Conservation (phyloP, 2,888 invertebrate genomes). For the Temnothorax ravouxi region DNA sequence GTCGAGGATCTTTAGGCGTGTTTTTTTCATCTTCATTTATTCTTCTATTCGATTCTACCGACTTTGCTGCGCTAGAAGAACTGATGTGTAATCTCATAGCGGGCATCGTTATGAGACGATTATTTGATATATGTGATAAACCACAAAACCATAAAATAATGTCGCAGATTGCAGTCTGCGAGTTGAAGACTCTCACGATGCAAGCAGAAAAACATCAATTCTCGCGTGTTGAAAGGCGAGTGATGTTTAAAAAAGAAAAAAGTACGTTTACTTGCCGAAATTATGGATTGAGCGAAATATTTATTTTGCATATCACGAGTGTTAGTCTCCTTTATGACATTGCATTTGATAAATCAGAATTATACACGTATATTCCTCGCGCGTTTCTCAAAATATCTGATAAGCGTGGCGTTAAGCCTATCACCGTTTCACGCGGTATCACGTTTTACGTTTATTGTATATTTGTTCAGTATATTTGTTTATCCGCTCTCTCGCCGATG, state of each 20-base stretch:
- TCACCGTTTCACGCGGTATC: not conserved
- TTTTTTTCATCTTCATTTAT: conserved; percentile 24
- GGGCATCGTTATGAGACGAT: not conserved
- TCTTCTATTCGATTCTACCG: conserved; percentile 38
- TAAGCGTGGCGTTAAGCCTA: conserved; percentile 19
- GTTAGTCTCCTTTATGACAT: conserved; percentile 13
- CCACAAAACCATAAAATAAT: not conserved
- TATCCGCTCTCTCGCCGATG: not conserved
- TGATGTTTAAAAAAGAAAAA: not conserved
- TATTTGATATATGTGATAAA: not conserved
- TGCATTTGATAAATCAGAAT: conserved; percentile 32
- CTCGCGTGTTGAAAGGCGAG: not conserved
- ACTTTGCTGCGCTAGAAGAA: not conserved
- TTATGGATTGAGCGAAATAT: not conserved
- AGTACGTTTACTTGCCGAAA: not conserved
- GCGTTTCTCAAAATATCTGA: conserved; percentile 31
- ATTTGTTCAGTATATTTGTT: not conserved
- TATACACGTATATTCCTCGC: not conserved
- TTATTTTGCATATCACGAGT: conserved; percentile 24
- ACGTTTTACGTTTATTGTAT: conserved; percentile 7
- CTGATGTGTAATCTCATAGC: not conserved
- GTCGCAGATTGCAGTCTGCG: not conserved
- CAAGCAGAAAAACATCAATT: not conserved
- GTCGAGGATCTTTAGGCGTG: conserved; percentile 67
- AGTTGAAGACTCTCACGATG: not conserved